Percentiles rank a stretch among this genome's conserved stretches.
Conservation (phyloP, 2,797 vertebrate species). For the Diplodus puntazzo region DNA sequence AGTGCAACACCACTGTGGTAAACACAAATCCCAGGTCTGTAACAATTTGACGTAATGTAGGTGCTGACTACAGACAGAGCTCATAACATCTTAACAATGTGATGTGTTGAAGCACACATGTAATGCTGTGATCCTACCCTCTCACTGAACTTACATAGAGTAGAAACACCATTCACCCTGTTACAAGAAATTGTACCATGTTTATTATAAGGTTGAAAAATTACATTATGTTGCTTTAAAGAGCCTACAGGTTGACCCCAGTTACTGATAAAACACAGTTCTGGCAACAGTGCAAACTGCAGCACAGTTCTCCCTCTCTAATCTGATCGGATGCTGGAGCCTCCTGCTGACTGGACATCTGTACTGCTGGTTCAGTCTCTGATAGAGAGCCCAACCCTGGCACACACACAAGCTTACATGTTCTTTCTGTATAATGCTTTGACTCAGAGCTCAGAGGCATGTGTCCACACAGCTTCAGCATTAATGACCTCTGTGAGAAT, state of each 20-base stretch:
- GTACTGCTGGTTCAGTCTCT: constrained; percentile 2
- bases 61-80: no score
- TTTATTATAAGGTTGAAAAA: no score
- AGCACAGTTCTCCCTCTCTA: background rate
- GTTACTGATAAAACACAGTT: background rate
- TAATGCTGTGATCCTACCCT: no score
- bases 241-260: background rate
- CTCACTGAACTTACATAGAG: no score
- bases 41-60: no score
- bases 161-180: no score
- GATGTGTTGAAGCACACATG: no score
- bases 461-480: background rate
- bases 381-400: background rate
- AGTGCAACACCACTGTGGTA: no score
- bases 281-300: background rate
- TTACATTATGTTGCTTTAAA: no score
- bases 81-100: no score
- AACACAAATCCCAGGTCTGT: no score
- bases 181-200: no score
- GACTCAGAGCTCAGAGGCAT: background rate
- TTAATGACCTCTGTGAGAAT: background rate
- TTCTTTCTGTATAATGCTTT: background rate
- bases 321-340: constrained; percentile 8
- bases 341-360: constrained; percentile 16
- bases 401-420: background rate